phyloP scores from a whole-genome alignment of 2,113 vertebrate species.

The Peromyscus leucopus region DNA sequence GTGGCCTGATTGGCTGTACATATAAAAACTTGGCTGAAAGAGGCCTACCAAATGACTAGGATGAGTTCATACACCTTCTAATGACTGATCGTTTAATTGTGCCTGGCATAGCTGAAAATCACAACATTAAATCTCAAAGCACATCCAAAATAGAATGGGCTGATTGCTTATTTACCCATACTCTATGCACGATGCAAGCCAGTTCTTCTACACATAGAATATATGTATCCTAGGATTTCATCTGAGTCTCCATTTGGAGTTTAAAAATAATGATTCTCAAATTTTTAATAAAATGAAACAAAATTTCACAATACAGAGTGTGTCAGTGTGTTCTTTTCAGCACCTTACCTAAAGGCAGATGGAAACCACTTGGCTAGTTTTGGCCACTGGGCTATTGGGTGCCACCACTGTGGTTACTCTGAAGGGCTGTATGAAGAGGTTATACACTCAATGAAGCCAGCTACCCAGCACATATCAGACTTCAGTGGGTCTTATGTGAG shows the following conservation, averaged over 20 bases:
- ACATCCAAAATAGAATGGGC: neutral
- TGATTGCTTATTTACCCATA: neutral
- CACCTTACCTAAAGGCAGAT: neutral
- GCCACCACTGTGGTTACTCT: neutral
- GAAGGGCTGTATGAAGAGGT: neutral
- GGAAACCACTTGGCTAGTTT: neutral
- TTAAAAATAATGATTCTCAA: too few species aligned
- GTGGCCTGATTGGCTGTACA: neutral
- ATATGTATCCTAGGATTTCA: neutral
- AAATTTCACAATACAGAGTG: neutral
- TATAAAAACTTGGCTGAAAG: neutral
- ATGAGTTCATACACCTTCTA: constrained; percentile 29
- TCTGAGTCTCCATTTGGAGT: neutral
- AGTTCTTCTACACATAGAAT: neutral
- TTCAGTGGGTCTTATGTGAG: neutral
- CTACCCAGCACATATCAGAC: neutral
- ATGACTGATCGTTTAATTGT: constrained; percentile 12
- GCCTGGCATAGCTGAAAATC: neutral
- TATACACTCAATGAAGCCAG: neutral
- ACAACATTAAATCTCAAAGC: neutral
- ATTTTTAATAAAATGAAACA: neutral
- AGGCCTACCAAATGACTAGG: neutral
- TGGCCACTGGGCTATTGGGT: neutral
- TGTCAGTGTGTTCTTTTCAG: neutral
- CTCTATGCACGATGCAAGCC: neutral